These are phyloP conservation scores for Amblyopsis hoosieri DNA, from an alignment of 2,797 vertebrate species.

Conservation along the genomic window DNA sequence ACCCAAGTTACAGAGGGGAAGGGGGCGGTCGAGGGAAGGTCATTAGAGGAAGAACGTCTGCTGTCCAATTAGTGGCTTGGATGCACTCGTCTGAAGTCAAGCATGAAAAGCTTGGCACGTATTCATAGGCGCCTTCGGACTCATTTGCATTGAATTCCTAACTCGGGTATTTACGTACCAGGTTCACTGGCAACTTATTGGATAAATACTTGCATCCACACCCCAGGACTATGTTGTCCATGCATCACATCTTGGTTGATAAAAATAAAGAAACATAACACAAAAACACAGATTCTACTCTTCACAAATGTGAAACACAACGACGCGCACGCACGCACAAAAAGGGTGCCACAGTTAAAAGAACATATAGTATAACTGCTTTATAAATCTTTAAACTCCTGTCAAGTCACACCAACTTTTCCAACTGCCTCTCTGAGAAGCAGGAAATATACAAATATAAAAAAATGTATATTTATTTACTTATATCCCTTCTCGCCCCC, in stretches of 20 bases:
- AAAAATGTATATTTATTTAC: constrained; percentile 52
- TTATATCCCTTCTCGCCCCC: constrained; percentile 38
- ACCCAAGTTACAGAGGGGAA: constrained; percentile 55
- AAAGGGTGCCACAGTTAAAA: constrained; percentile 18
- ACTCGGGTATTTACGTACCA: constrained; percentile 33
- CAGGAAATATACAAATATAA: constrained; percentile 55
- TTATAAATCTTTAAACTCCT: constrained; percentile 73
- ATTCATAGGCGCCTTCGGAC: constrained; percentile 4
- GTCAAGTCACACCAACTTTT: constrained; percentile 61
- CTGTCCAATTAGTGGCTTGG: constrained; percentile 69
- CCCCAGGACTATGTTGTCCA: constrained; percentile 19
- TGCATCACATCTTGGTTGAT: constrained; percentile 29
- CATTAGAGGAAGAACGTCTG: constrained; percentile 56
- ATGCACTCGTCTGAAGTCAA: constrained; percentile 53
- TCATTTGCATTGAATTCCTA: constrained; percentile 27
- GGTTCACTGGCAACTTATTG: not conserved
- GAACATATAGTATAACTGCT: constrained; percentile 43
- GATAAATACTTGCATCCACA: not conserved
- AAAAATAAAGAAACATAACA: constrained; percentile 9
- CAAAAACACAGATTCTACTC: too few relatives aligned
- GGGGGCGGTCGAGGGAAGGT: constrained; percentile 60
- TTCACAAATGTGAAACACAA: not conserved
- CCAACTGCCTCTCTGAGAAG: constrained; percentile 49
- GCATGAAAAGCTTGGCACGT: constrained; percentile 27
- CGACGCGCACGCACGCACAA: not conserved